A percentile compares a stretch with the other conserved stretches of the same genome.
These are phyloP conservation scores for Keiferia lycopersicella DNA, from an alignment of 2,888 invertebrate genomes.

Conservation along the genomic window DNA sequence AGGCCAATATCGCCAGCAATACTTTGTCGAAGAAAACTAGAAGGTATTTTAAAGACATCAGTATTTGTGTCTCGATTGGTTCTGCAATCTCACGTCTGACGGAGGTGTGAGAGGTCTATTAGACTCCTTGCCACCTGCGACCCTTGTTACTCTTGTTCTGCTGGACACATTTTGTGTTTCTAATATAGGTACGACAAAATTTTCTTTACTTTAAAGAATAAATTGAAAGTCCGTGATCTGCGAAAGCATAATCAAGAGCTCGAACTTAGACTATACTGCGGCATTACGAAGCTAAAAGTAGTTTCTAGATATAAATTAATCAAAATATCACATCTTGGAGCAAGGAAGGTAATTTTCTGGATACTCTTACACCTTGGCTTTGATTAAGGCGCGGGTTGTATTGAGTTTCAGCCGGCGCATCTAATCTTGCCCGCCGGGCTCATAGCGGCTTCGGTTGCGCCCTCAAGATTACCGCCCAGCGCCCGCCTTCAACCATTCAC, in stretches of 20 bases:
- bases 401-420: conserved; percentile 1
- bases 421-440: conserved; percentile 3
- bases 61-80: neutral
- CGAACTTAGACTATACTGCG: neutral
- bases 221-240: neutral
- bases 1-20: too few relatives aligned
- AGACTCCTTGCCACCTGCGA: neutral
- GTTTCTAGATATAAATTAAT: neutral
- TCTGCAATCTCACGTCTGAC: neutral
- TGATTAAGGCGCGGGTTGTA: neutral
- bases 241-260: too few relatives aligned
- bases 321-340: neutral
- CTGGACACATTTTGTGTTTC: neutral
- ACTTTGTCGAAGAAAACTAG: too few relatives aligned
- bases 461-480: neutral
- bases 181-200: neutral
- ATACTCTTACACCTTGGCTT: neutral
- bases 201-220: too few relatives aligned
- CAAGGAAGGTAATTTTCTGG: neutral
- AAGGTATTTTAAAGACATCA: too few relatives aligned
- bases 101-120: neutral
- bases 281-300: neutral
- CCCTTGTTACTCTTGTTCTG: neutral
- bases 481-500: neutral
- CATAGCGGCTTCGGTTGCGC: neutral